Evolutionary conservation across 2,797 vertebrate genomes (phyloP).

Genomic region (Melanotaenia trifasciata): DNA sequence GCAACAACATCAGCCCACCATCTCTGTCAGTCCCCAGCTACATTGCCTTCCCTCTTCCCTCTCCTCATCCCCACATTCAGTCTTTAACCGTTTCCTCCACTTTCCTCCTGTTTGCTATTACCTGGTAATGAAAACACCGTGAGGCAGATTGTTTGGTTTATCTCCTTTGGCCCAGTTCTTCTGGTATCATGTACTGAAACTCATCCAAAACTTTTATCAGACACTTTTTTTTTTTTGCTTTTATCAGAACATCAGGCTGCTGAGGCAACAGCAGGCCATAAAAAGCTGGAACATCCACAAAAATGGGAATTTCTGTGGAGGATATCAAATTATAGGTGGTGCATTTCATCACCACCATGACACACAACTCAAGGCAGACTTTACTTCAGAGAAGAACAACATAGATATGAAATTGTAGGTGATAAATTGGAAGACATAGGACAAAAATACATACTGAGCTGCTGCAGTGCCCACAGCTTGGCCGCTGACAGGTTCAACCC

Average conservation of each 20-base stretch:
- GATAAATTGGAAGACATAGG: background rate
- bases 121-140: constrained; percentile 28
- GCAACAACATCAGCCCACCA: constrained; percentile 7
- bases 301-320: background rate
- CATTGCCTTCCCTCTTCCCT: background rate
- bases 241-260: background rate
- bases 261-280: background rate
- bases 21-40: constrained; percentile 12
- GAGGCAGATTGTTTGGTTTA: constrained; percentile 31
- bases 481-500: background rate
- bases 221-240: background rate
- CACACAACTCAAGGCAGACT: background rate
- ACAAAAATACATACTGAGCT: background rate
- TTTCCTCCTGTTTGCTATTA: constrained; percentile 31
- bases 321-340: background rate
- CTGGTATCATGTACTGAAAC: background rate
- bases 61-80: background rate
- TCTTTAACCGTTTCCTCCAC: constrained; percentile 5
- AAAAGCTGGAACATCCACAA: constrained; percentile 3
- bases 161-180: constrained; percentile 14
- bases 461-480: background rate
- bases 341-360: background rate
- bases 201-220: background rate
- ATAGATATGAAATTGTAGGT: background rate
- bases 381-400: background rate